Percentiles rank a stretch among this genome's conserved stretches.
phyloP scores from a whole-genome alignment of 2,797 vertebrate genomes.

The Pampus argenteus region DNA sequence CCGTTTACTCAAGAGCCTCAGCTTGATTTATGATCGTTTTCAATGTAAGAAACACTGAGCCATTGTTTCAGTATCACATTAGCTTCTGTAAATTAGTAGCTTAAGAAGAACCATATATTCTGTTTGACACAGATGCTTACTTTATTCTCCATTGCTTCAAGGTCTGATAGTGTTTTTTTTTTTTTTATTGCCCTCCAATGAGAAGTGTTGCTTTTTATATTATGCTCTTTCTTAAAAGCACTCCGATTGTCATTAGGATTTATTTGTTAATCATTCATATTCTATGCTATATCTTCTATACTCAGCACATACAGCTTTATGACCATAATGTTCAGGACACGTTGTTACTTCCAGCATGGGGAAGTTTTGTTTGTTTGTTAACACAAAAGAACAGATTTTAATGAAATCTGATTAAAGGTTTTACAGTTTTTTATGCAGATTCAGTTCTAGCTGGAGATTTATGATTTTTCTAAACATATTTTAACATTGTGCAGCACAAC shows the following conservation, averaged over 20 bases:
- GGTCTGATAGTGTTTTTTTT: too few relatives aligned
- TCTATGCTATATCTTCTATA: neutral
- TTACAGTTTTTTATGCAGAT: neutral
- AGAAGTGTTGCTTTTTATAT: neutral
- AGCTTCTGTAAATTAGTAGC: constrained; percentile 13
- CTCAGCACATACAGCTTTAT: neutral
- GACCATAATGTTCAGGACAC: too few relatives aligned
- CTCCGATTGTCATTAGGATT: neutral
- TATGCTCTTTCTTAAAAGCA: neutral
- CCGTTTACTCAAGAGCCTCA: constrained; percentile 49
- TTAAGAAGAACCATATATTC: constrained; percentile 4
- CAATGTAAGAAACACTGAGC: constrained; percentile 23
- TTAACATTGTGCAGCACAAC: neutral
- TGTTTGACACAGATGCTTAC: too few relatives aligned
- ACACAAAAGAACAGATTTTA: too few relatives aligned
- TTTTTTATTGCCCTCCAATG: neutral
- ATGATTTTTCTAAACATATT: neutral
- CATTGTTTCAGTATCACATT: constrained; percentile 18
- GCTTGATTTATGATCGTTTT: constrained; percentile 42
- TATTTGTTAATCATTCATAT: neutral
- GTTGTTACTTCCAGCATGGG: too few relatives aligned
- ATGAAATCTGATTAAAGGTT: too few relatives aligned
- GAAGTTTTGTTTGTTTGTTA: too few relatives aligned
- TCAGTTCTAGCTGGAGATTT: too few relatives aligned
- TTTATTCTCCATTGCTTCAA: too few relatives aligned